These are phyloP conservation scores for Heptranchias perlo DNA, from an alignment of 2,113 vertebrate species.

Conservation along the genomic window DNA sequence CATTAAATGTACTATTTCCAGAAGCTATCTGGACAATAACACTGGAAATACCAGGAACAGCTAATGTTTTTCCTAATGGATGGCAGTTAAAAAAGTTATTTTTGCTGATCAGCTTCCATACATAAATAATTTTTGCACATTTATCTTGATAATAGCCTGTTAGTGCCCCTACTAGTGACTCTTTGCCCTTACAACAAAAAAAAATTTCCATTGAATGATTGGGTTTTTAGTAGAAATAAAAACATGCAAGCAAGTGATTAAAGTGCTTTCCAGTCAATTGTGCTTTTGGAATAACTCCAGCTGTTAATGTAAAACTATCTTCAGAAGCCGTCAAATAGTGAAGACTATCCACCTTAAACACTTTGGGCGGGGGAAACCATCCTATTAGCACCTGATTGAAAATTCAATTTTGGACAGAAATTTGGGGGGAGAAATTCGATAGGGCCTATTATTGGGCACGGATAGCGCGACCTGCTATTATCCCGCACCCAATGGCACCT, in stretches of 20 bases:
- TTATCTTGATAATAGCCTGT: constrained; percentile 15
- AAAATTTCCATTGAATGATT: constrained; percentile 14
- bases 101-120: background rate
- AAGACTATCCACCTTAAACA: too few species aligned
- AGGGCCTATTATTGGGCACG: too few species aligned
- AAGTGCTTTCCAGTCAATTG: background rate
- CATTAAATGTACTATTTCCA: background rate
- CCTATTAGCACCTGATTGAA: background rate
- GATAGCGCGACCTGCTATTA: too few species aligned
- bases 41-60: background rate
- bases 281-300: background rate
- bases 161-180: background rate
- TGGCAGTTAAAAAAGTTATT: background rate
- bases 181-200: background rate
- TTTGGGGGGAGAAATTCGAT: too few species aligned
- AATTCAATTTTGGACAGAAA: background rate
- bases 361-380: background rate
- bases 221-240: background rate
- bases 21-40: constrained; percentile 18
- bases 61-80: background rate
- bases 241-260: background rate
- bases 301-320: background rate
- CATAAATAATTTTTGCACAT: constrained; percentile 12
- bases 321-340: background rate
- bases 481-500: too few species aligned